Percentiles rank a stretch among this genome's conserved stretches.
Conservation (phyloP, 1,140 invertebrate species). For the Asobara japonica region DNA sequence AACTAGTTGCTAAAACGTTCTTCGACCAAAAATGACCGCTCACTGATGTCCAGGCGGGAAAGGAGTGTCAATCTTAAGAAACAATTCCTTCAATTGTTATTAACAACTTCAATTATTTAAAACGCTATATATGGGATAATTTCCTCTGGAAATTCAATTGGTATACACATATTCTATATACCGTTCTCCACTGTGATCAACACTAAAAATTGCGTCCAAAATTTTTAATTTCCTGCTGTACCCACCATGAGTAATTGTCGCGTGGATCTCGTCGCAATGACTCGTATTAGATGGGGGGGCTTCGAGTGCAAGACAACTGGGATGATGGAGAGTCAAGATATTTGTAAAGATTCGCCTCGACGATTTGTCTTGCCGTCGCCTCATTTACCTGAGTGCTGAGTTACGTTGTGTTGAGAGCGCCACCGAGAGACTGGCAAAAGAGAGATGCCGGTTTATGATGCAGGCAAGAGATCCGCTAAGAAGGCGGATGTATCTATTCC, state of each 20-base stretch:
- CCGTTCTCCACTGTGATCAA: too few relatives aligned
- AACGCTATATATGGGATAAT: too few relatives aligned
- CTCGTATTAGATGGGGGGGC: not conserved
- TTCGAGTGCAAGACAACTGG: not conserved
- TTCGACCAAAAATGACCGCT: too few relatives aligned
- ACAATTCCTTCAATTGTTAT: too few relatives aligned
- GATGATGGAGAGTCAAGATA: conserved; percentile 10
- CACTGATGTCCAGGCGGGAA: too few relatives aligned
- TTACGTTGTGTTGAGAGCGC: conserved; percentile 1
- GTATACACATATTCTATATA: too few relatives aligned
- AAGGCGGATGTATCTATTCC: not conserved
- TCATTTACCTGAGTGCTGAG: conserved; percentile 30
- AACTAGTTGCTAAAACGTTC: too few relatives aligned
- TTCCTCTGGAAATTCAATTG: too few relatives aligned
- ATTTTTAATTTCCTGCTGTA: too few relatives aligned
- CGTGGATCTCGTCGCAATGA: not conserved
- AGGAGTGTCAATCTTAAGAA: too few relatives aligned
- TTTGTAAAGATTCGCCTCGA: conserved; percentile 10
- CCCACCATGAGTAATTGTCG: conserved; percentile 24
- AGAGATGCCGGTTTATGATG: not conserved
- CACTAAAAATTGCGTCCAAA: too few relatives aligned
- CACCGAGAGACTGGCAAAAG: conserved; percentile 3
- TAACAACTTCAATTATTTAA: too few relatives aligned
- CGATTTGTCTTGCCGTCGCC: conserved; percentile 22
- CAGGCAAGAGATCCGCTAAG: not conserved